phyloP scores from a whole-genome alignment of 1,140 invertebrate species.

The Drosophila ambigua region DNA sequence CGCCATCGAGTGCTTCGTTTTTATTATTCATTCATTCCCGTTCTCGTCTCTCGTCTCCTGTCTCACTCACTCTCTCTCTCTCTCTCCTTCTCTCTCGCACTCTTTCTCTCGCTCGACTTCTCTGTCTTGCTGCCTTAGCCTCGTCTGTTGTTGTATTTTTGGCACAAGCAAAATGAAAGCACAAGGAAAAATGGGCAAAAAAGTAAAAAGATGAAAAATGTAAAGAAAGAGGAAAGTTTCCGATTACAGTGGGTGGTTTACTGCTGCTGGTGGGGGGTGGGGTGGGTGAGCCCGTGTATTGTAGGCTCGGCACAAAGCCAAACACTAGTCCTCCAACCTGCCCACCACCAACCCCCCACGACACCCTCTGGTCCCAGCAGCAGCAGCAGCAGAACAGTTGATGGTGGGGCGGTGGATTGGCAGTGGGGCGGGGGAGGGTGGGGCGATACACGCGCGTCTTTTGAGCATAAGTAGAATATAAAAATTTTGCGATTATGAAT shows the following conservation, averaged over 20 bases:
- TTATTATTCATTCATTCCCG: slow-evolving; percentile 81
- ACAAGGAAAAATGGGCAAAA: slow-evolving; percentile 66
- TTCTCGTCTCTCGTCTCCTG: slow-evolving; percentile 25
- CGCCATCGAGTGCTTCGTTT: slow-evolving; percentile 82
- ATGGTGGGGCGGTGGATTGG: background rate
- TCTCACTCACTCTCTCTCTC: slow-evolving; percentile 13
- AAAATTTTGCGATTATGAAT: slow-evolving; percentile 83
- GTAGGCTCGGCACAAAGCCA: slow-evolving; percentile 72
- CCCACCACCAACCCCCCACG: background rate
- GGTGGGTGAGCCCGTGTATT: slow-evolving; percentile 19
- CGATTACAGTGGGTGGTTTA: slow-evolving; percentile 66
- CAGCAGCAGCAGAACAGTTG: slow-evolving; percentile 10
- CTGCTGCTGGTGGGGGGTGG: background rate
- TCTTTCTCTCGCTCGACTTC: background rate
- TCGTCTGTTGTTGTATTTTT: slow-evolving; percentile 63
- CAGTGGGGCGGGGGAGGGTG: background rate
- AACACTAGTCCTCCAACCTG: slow-evolving; percentile 56
- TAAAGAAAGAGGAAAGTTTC: slow-evolving; percentile 83
- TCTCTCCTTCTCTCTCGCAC: background rate
- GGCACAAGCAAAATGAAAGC: slow-evolving; percentile 77
- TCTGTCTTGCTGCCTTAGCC: background rate
- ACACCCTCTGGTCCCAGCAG: slow-evolving; percentile 13
- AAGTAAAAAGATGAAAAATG: slow-evolving; percentile 74
- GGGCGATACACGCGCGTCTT: slow-evolving; percentile 56
- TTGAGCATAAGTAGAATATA: slow-evolving; percentile 81